phyloP scores from a whole-genome alignment of 2,888 invertebrate genomes.

The Catocala nupta region DNA sequence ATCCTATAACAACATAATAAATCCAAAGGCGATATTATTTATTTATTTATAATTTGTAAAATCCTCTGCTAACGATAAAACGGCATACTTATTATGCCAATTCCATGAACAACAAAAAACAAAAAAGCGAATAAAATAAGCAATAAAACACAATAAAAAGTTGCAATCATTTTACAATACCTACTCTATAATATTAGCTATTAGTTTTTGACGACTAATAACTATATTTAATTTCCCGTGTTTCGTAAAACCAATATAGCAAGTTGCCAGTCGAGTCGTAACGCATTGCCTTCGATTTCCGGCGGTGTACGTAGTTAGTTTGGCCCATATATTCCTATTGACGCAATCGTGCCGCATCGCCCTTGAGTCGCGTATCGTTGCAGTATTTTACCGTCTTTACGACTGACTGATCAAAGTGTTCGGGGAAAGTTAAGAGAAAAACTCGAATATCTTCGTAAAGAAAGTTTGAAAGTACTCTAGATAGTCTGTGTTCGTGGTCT shows the following conservation, averaged over 20 bases:
- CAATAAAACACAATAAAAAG: too few relatives aligned
- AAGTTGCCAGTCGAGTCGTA: constrained; percentile 9
- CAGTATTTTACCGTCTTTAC: constrained; percentile 35
- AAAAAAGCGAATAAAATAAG: too few relatives aligned
- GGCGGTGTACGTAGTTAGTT: constrained; percentile 28
- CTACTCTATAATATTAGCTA: too few relatives aligned
- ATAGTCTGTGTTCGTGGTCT: constrained; percentile 17
- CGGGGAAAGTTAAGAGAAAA: constrained; percentile 45
- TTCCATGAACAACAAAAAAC: too few relatives aligned
- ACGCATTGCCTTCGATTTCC: constrained; percentile 36
- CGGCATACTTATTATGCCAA: too few relatives aligned
- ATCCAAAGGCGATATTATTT: too few relatives aligned
- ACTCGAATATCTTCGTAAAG: constrained; percentile 15
- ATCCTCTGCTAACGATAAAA: too few relatives aligned
- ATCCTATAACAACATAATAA: background rate
- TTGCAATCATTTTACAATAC: too few relatives aligned
- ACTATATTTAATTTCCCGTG: background rate
- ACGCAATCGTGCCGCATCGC: constrained; percentile 41
- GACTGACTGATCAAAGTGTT: constrained; percentile 16
- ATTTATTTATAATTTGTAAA: too few relatives aligned
- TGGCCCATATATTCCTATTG: constrained; percentile 46
- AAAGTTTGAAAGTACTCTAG: constrained; percentile 27
- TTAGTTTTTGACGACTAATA: background rate
- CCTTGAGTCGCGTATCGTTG: constrained; percentile 33
- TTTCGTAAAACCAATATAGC: constrained; percentile 25